phyloP scores from a whole-genome alignment of 2,797 vertebrate species.

The Florisuga fusca region DNA sequence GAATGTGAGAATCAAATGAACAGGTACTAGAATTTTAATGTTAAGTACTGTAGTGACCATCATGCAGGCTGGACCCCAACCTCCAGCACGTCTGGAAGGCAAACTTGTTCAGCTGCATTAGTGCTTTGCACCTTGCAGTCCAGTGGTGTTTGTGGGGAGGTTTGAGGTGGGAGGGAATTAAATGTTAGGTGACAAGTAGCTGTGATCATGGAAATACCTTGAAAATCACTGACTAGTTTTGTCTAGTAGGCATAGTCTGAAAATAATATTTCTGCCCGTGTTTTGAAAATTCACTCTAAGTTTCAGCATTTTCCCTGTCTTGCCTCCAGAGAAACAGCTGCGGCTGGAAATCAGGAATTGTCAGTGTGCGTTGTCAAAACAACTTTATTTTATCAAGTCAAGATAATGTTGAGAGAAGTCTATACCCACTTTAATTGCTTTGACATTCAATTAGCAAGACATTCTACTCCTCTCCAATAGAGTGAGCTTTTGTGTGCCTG shows the following conservation, averaged over 20 bases:
- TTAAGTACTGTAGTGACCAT: not conserved
- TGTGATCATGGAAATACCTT: not conserved
- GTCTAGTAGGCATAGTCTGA: not conserved
- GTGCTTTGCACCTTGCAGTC: not conserved
- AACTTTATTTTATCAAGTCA: conserved; percentile 75
- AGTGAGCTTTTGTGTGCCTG: conserved; percentile 54
- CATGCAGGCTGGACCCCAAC: not conserved
- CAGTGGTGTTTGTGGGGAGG: not conserved
- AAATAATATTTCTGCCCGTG: not conserved
- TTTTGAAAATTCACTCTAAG: conserved; percentile 1
- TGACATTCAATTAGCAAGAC: conserved; percentile 74
- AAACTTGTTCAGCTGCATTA: not conserved
- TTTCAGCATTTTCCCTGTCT: not conserved
- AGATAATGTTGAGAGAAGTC: conserved; percentile 63
- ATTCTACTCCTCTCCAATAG: conserved; percentile 52
- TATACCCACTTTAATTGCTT: conserved; percentile 69
- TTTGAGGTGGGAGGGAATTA: not conserved
- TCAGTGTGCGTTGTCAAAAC: conserved; percentile 65
- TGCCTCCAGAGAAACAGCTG: conserved; percentile 45
- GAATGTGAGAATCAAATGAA: not conserved
- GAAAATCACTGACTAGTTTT: conserved; percentile 16
- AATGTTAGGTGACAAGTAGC: not conserved
- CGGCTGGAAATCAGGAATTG: conserved; percentile 28
- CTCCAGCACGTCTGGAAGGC: not conserved
- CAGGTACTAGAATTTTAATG: not conserved